Conservation (phyloP, 2,888 invertebrate species). For the Tanytarsus gracilentus region DNA sequence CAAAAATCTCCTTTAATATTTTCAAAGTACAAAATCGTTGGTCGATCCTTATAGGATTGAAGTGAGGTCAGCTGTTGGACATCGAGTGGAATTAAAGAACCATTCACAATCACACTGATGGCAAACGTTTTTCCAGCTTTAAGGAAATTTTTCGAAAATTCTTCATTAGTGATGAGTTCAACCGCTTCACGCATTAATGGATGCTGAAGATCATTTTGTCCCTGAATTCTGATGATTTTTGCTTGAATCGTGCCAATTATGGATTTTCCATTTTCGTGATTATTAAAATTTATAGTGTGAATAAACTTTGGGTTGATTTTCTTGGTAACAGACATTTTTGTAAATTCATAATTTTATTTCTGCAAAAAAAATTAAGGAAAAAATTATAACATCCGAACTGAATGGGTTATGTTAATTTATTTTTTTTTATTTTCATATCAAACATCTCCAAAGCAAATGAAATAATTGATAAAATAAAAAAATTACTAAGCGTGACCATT, state of each 20-base stretch:
- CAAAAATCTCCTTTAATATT: neutral
- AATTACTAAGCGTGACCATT: too few species aligned
- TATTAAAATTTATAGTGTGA: neutral
- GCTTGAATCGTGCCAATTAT: neutral
- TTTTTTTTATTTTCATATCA: too few species aligned
- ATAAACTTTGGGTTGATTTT: neutral
- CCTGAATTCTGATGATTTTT: neutral
- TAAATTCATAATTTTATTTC: too few species aligned
- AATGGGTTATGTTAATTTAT: too few species aligned
- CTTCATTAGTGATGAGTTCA: neutral
- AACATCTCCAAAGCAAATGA: too few species aligned
- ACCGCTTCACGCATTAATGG: neutral
- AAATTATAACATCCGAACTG: too few species aligned
- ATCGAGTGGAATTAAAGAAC: neutral
- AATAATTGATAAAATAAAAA: too few species aligned
- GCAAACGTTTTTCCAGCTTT: neutral
- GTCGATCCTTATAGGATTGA: neutral
- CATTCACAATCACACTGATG: neutral
- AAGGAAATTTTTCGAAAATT: neutral
- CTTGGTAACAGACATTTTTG: neutral
- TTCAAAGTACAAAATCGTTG: slow-evolving; percentile 1
- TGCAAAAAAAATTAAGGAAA: too few species aligned
- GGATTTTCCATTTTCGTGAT: neutral
- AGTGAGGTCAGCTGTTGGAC: neutral
- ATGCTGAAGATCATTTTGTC: neutral